These are phyloP conservation scores for Carettochelys insculpta DNA, from an alignment of 2,113 vertebrate species.

Conservation along the genomic window DNA sequence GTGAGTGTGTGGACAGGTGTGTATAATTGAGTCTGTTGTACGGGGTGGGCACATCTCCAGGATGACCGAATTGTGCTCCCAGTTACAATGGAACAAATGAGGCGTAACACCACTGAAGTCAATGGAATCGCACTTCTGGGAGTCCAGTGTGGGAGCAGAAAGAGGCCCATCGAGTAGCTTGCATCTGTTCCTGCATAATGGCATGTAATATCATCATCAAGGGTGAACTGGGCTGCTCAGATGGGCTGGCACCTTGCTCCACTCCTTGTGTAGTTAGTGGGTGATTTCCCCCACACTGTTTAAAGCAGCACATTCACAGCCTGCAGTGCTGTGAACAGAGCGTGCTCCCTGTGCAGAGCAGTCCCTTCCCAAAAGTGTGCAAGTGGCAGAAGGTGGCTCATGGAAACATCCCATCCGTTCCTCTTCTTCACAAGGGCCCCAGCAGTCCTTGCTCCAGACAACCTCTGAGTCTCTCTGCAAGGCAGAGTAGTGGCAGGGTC, in stretches of 20 bases:
- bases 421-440: neutral
- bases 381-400: no score
- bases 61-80: neutral
- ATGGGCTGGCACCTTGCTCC: neutral
- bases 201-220: neutral
- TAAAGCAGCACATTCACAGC: neutral
- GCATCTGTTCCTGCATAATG: neutral
- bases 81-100: neutral
- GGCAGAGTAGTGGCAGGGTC: neutral
- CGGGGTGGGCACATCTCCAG: neutral
- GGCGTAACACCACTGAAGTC: neutral
- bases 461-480: neutral
- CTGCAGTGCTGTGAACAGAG: neutral
- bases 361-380: neutral
- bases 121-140: neutral
- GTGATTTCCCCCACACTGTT: neutral
- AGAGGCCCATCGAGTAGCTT: neutral
- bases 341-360: neutral
- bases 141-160: neutral
- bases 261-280: neutral
- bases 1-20: accelerated
- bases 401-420: neutral
- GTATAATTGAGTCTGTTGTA: neutral
- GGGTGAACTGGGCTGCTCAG: neutral
- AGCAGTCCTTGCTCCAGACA: neutral